Conservation (phyloP, 2,888 invertebrate species). For the Eupeodes luniger region DNA sequence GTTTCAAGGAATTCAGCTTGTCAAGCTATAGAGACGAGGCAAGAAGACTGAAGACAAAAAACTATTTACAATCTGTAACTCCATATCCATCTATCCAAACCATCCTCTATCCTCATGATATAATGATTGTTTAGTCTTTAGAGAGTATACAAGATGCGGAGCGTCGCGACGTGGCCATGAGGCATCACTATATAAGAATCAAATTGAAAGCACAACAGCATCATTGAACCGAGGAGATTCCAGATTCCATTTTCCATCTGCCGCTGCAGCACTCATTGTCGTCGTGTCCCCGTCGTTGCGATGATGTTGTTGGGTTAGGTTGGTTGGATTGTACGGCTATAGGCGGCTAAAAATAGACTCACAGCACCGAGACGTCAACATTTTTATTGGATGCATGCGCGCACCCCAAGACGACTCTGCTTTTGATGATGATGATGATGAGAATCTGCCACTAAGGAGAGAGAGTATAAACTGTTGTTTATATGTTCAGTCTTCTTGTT, state of each 20-base stretch:
- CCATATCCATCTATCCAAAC: conserved; percentile 15
- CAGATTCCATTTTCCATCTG: background rate
- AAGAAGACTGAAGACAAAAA: conserved; percentile 24
- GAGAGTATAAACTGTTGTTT: conserved; percentile 39
- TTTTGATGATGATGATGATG: background rate
- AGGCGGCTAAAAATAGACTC: conserved; percentile 62
- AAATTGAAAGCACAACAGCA: conserved; percentile 55
- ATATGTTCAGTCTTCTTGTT: conserved; percentile 26
- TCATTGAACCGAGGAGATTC: conserved; percentile 71
- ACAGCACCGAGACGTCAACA: conserved; percentile 34
- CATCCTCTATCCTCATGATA: background rate
- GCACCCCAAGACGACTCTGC: background rate
- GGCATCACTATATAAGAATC: conserved; percentile 15
- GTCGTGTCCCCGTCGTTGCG: background rate
- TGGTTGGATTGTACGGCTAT: too few relatives aligned
- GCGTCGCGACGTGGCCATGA: too few relatives aligned
- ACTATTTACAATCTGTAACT: conserved; percentile 31
- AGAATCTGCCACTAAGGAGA: background rate
- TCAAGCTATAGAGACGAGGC: background rate
- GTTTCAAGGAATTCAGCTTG: conserved; percentile 59
- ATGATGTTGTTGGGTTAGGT: conserved; percentile 14
- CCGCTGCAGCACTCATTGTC: background rate
- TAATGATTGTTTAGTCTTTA: conserved; percentile 31
- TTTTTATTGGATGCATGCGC: conserved; percentile 49
- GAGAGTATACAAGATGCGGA: background rate